Conservation (phyloP, 2,797 vertebrate species). For the Lacerta viridis region DNA sequence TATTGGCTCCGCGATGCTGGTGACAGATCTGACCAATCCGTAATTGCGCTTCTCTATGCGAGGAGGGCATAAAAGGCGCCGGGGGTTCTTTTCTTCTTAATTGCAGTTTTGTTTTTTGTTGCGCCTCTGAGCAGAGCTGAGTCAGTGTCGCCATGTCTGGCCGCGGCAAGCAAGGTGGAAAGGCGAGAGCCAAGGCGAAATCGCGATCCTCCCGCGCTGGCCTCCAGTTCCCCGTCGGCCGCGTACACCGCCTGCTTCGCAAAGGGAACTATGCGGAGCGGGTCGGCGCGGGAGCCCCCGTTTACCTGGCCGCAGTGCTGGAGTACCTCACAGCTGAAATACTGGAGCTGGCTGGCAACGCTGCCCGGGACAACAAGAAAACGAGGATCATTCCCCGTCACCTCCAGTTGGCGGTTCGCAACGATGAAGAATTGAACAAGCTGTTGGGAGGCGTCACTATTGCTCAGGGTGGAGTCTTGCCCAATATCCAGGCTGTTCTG, state of each 20-base stretch:
- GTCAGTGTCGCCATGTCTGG: slow-evolving; percentile 27
- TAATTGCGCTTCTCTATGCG: too few species aligned
- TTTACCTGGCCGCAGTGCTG: slow-evolving; percentile 30
- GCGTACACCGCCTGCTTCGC: slow-evolving; percentile 32
- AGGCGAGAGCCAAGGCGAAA: slow-evolving; percentile 18
- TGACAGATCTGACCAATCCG: not conserved
- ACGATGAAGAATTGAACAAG: slow-evolving; percentile 43
- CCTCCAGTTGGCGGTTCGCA: slow-evolving; percentile 22
- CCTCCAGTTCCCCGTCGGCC: slow-evolving; percentile 27
- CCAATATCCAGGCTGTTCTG: slow-evolving; percentile 37
- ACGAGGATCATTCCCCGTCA: slow-evolving; percentile 40
- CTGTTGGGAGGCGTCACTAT: slow-evolving; percentile 29
- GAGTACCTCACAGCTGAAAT: slow-evolving; percentile 43
- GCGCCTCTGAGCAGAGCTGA: not conserved
- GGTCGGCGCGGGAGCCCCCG: slow-evolving; percentile 13
- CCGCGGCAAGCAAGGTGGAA: slow-evolving; percentile 38
- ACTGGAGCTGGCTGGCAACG: slow-evolving; percentile 33
- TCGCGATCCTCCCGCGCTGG: slow-evolving; percentile 22
- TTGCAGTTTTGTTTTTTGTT: not conserved
- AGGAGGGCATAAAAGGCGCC: slow-evolving; percentile 42
- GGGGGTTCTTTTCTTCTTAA: too few species aligned
- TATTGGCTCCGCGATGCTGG: not conserved
- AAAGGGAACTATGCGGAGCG: slow-evolving; percentile 36
- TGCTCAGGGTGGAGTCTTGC: slow-evolving; percentile 34
- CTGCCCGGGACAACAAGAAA: slow-evolving; percentile 49